Evolutionary conservation across 2,888 invertebrate species (phyloP), one percentile per base, ranked within the genome.

Genomic region (Cyrtodaria siliqua): DNA sequence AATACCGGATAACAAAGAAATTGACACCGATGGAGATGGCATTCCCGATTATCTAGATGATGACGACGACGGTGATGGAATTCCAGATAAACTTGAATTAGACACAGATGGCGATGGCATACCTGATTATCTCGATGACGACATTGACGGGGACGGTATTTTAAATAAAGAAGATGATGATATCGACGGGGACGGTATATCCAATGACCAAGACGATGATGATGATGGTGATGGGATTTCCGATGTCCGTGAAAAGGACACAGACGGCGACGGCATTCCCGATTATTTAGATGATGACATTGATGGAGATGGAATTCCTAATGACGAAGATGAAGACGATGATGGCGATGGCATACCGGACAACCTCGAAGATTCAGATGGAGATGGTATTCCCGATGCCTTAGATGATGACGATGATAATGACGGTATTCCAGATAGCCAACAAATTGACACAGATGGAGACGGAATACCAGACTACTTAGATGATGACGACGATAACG

Each of bases 261-360:
- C 86, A 6, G 87, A 91, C 70, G 91, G 91, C 2, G 88, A 86
- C 71, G 86, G 86, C 12, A 90, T 87, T 20, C 82, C 88, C 8
- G 74, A 86, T 20, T 67, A 86, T 57, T 20, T 82, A 9, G 87
- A 89, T 9, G 68, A 84, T 40, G 88, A 82, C 47, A 89, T 57
- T 55, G 87, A 91, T 68, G 87, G 86, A 6, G 88, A 90, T 75
- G 90, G 90, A 8, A 87, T 90, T 16, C 89, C 89, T n/a, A 89
- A 91, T 75, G 85, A 86, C 74, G 82, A 29, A 75, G 72, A 72
- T 75, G 85, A 84, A 68, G 79, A 79, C 53, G 87, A 85, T 50
- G 91, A 91, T 67, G 85, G 86, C 38, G 91, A 91, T 70, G 90
- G 90, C 8, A 87, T 90, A 27, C 87, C 89, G 2, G 87, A 91